These are phyloP conservation scores for Ceyx margarethae DNA, from an alignment of 2,113 vertebrate species.

Conservation along the genomic window DNA sequence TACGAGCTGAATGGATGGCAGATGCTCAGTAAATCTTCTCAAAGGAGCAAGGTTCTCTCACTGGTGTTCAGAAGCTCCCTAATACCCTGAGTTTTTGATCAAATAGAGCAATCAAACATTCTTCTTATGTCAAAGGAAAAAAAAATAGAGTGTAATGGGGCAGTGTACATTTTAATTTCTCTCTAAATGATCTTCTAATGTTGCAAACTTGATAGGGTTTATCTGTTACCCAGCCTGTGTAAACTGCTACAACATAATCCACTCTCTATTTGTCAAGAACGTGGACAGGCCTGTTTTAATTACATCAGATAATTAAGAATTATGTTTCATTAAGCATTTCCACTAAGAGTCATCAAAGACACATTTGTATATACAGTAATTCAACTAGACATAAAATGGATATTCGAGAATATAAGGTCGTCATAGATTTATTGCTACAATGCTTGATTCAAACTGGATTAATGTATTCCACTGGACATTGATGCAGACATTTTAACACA, in stretches of 20 bases:
- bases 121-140: background rate
- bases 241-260: background rate
- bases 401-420: background rate
- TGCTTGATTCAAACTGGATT: background rate
- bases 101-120: background rate
- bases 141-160: background rate
- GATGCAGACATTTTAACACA: background rate
- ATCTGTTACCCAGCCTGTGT: background rate
- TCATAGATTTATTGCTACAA: background rate
- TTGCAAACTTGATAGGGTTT: background rate
- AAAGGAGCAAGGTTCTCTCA: background rate
- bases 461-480: background rate
- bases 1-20: background rate
- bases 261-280: background rate
- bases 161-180: background rate
- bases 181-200: background rate
- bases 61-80: background rate
- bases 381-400: background rate
- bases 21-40: background rate
- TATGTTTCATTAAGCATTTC: conserved; percentile 1
- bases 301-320: conserved; percentile 2
- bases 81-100: background rate
- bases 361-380: background rate
- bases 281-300: background rate
- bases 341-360: background rate